Evolutionary conservation across 2,797 vertebrate species (phyloP).

Genomic region (Taeniopygia guttata): DNA sequence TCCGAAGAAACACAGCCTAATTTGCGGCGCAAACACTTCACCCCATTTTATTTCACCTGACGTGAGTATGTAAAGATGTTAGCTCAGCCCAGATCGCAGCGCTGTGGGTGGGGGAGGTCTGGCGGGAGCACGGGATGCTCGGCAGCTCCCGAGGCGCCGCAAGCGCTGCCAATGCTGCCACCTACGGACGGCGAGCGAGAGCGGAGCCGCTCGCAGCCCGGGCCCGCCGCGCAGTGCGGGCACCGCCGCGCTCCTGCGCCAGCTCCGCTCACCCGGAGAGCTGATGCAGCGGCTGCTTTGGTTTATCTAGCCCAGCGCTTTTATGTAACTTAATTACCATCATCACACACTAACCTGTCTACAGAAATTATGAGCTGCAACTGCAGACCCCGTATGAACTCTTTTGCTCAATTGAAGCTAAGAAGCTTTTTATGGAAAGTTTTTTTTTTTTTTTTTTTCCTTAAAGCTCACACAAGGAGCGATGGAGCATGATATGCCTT

Average conservation of each 20-base stretch:
- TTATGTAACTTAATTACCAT: slow-evolving; percentile 73
- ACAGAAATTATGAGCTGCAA: slow-evolving; percentile 66
- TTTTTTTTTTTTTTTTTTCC: not conserved
- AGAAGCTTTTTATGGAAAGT: slow-evolving; percentile 40
- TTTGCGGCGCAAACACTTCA: slow-evolving; percentile 26
- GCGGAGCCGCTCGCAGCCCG: too few relatives aligned
- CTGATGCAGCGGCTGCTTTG: slow-evolving; percentile 32
- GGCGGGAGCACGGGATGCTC: not conserved
- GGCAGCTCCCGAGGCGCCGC: not conserved
- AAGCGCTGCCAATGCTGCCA: slow-evolving; percentile 80
- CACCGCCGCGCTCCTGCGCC: too few relatives aligned
- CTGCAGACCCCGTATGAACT: slow-evolving; percentile 62
- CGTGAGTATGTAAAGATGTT: not conserved
- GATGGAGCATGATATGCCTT: slow-evolving; percentile 39
- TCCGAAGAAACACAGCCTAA: not conserved
- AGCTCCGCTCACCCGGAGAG: not conserved
- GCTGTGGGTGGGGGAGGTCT: not conserved
- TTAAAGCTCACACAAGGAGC: slow-evolving; percentile 59
- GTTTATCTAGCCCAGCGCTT: slow-evolving; percentile 54
- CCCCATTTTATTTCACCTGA: slow-evolving; percentile 47
- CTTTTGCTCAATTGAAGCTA: slow-evolving; percentile 74
- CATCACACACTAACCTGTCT: slow-evolving; percentile 58
- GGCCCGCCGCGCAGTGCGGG: too few relatives aligned
- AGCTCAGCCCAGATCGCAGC: not conserved
- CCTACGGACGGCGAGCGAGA: too few relatives aligned